A percentile compares a stretch with the other conserved stretches of the same genome.
These are phyloP conservation scores for Thecophora atra DNA, from an alignment of 2,888 invertebrate genomes.

Conservation along the genomic window DNA sequence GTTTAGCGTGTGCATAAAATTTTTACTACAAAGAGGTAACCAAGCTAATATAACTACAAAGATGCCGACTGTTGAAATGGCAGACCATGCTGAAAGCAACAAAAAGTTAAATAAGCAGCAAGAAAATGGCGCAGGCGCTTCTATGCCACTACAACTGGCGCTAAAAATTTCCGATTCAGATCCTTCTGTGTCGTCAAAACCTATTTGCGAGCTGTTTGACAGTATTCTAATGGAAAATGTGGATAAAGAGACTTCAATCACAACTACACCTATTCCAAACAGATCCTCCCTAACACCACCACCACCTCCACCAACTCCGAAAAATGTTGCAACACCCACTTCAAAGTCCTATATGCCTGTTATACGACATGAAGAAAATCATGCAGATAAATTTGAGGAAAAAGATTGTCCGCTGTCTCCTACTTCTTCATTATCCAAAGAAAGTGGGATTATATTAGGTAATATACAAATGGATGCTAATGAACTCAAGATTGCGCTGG, in stretches of 20 bases:
- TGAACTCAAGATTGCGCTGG: constrained; percentile 51
- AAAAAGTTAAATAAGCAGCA: constrained; percentile 34
- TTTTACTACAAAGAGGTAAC: background rate
- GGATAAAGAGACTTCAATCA: constrained; percentile 38
- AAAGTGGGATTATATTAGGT: background rate
- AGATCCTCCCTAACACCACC: constrained; percentile 49
- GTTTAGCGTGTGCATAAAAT: background rate
- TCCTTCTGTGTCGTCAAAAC: background rate
- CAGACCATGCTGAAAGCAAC: constrained; percentile 42
- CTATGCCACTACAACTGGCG: background rate
- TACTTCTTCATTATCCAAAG: constrained; percentile 50
- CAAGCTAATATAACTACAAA: constrained; percentile 16
- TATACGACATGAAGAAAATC: constrained; percentile 37
- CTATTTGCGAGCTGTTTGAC: constrained; percentile 39
- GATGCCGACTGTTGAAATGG: constrained; percentile 48
- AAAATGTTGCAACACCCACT: background rate
- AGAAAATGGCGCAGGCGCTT: constrained; percentile 60
- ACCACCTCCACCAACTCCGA: constrained; percentile 56
- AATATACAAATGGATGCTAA: constrained; percentile 44
- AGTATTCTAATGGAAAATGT: constrained; percentile 40
- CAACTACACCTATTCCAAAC: constrained; percentile 45
- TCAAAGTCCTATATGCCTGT: background rate
- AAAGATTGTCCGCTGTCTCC: constrained; percentile 52
- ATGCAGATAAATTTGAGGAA: constrained; percentile 52
- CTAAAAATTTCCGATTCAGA: background rate